phyloP scores from a whole-genome alignment of 2,888 invertebrate species.

The Junonia oenone region DNA sequence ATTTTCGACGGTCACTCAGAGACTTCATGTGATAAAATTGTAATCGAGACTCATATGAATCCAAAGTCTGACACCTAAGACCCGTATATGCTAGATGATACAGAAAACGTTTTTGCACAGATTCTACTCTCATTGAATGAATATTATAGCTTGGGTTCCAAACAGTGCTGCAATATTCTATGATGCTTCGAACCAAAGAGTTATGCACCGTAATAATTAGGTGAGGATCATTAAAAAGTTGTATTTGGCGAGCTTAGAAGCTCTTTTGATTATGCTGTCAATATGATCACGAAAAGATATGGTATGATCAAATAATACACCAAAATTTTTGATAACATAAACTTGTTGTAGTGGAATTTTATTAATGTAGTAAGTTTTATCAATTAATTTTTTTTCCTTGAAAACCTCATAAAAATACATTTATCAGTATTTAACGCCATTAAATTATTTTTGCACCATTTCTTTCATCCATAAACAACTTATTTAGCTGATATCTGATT shows the following conservation, averaged over 20 bases:
- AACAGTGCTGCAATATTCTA: too few relatives aligned
- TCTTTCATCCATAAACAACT: too few relatives aligned
- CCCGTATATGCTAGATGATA: neutral
- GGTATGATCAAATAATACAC: too few relatives aligned
- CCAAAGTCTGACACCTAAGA: neutral
- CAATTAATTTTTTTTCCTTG: neutral
- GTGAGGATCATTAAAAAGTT: neutral
- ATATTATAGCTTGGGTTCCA: too few relatives aligned
- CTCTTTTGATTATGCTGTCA: neutral
- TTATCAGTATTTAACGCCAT: too few relatives aligned
- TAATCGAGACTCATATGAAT: conserved; percentile 1
- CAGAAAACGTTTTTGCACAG: neutral
- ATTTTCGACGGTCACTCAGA: conserved; percentile 2
- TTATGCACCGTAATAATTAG: neutral
- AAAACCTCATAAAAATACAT: neutral
- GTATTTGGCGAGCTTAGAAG: neutral
- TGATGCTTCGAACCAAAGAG: neutral
- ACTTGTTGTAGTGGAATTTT: neutral
- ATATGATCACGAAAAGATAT: neutral
- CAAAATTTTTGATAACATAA: too few relatives aligned
- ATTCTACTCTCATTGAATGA: neutral
- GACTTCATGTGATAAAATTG: conserved; percentile 2
- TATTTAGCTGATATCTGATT: too few relatives aligned
- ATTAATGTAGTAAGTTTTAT: neutral
- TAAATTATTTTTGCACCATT: neutral